Conservation (phyloP, 2,888 invertebrate species). For the Proisotoma minuta region DNA sequence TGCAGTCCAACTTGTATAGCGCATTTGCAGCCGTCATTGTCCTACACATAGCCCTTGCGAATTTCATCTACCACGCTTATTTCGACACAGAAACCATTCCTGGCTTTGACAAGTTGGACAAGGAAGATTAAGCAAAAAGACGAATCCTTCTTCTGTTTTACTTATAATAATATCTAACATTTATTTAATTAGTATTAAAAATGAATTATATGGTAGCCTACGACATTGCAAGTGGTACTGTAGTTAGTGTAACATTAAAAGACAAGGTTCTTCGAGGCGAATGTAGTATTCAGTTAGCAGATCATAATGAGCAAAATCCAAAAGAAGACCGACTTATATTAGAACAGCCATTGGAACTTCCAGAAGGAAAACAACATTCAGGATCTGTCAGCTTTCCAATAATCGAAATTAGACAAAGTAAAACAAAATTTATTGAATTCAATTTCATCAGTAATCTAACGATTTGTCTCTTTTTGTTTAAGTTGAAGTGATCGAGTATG, state of each 20-base stretch:
- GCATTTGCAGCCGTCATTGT: slow-evolving; percentile 70
- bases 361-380: slow-evolving; percentile 25
- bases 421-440: background rate
- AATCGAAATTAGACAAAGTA: slow-evolving; percentile 29
- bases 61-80: slow-evolving; percentile 75
- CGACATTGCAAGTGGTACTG: slow-evolving; percentile 26
- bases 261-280: slow-evolving; percentile 24
- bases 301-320: slow-evolving; percentile 20
- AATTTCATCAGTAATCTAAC: background rate
- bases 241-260: slow-evolving; percentile 27
- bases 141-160: too few relatives aligned
- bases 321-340: slow-evolving; percentile 22
- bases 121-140: slow-evolving; percentile 47
- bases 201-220: background rate
- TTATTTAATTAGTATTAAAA: background rate
- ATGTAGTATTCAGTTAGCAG: slow-evolving; percentile 10
- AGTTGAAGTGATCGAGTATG: slow-evolving; percentile 27
- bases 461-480: slow-evolving; percentile 4
- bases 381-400: slow-evolving; percentile 18
- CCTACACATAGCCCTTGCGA: slow-evolving; percentile 69
- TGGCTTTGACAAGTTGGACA: slow-evolving; percentile 46
- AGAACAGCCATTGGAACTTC: slow-evolving; percentile 25
- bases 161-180: too few relatives aligned
- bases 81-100: slow-evolving; percentile 52
- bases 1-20: slow-evolving; percentile 71